phyloP scores from a whole-genome alignment of 2,797 vertebrate genomes.

The Crax fasciolata region DNA sequence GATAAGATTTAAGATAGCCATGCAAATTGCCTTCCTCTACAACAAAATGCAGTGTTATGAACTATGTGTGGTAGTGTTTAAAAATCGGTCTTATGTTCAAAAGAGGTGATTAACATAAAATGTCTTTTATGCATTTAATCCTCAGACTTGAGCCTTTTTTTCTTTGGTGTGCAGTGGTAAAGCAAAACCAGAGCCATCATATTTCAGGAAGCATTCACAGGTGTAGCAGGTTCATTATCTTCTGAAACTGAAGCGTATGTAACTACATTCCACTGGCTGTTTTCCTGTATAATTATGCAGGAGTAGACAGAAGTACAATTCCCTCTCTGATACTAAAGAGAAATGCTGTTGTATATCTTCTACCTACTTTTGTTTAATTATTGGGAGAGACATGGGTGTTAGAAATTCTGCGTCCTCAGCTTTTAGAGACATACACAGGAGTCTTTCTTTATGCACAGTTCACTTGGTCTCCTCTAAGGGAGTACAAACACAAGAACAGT shows the following conservation, averaged over 20 bases:
- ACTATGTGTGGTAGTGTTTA: not conserved
- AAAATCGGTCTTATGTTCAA: not conserved
- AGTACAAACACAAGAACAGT: not conserved
- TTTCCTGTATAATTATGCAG: slow-evolving; percentile 12
- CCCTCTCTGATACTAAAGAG: not conserved
- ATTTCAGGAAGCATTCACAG: not conserved
- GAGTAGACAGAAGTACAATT: slow-evolving; percentile 22
- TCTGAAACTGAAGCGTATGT: not conserved
- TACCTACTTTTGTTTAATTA: not conserved
- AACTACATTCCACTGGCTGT: not conserved
- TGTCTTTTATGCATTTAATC: not conserved
- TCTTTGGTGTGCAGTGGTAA: not conserved
- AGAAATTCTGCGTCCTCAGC: not conserved
- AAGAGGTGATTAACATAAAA: not conserved
- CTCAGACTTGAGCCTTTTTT: not conserved
- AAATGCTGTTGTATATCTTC: not conserved
- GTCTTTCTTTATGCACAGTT: not conserved
- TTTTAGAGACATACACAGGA: not conserved
- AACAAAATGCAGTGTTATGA: not conserved
- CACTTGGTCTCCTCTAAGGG: not conserved
- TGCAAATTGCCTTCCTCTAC: not conserved
- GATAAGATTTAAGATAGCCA: not conserved
- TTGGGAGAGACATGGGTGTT: not conserved
- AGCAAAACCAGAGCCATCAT: not conserved
- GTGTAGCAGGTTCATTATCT: slow-evolving; percentile 28